These are phyloP conservation scores for Epizoanthus ramosus DNA, from an alignment of 92 coral and sea anemone species.

Conservation along the genomic window DNA sequence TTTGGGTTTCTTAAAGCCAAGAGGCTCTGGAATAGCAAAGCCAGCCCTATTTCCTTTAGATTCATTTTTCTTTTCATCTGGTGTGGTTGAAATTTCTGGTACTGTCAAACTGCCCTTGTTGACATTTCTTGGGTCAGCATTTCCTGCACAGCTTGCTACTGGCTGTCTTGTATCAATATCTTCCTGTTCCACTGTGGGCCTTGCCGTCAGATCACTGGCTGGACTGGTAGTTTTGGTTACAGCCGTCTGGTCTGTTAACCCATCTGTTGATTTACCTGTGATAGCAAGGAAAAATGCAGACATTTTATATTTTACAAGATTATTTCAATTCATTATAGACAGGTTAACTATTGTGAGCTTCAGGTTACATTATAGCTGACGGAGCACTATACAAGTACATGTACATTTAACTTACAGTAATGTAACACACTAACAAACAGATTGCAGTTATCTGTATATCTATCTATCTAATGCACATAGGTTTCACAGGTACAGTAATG, in stretches of 20 bases:
- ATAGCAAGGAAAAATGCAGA: neutral
- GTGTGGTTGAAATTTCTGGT: neutral
- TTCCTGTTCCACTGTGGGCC: constrained; percentile 14
- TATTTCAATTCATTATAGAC: too few species aligned
- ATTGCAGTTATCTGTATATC: too few species aligned
- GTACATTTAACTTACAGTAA: too few species aligned
- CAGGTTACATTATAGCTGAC: too few species aligned
- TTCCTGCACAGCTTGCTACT: constrained; percentile 1
- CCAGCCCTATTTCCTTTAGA: constrained; percentile 2
- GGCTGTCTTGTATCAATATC: neutral
- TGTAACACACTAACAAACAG: too few species aligned
- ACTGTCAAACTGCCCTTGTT: neutral
- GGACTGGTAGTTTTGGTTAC: neutral
- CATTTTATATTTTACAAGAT: too few species aligned
- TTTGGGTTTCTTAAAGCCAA: constrained; percentile 31
- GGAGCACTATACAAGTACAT: too few species aligned
- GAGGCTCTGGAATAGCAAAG: constrained; percentile 35
- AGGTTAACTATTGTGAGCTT: too few species aligned
- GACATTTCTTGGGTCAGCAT: neutral
- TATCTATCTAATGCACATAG: too few species aligned
- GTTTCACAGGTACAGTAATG: too few species aligned
- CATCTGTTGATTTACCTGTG: neutral
- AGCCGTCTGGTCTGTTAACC: neutral
- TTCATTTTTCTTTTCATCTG: neutral
- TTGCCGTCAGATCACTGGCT: constrained; percentile 3